A percentile compares a stretch with the other conserved stretches of the same genome.
Evolutionary conservation across 2,888 invertebrate genomes (phyloP).

Genomic region (Lacanobia wlatinum): DNA sequence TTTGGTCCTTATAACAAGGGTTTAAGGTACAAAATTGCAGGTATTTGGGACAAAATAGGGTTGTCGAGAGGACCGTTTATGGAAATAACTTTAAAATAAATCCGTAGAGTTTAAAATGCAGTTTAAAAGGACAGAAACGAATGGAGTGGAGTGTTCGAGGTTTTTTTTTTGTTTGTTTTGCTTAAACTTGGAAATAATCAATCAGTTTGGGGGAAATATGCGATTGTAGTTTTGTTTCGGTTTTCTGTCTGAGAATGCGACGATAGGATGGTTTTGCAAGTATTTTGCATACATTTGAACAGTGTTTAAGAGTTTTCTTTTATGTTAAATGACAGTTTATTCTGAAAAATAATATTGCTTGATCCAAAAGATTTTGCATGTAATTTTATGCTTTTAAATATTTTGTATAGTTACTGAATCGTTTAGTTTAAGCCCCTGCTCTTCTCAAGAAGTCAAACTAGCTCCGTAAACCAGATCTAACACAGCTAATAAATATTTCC

Average conservation of each 20-base stretch:
- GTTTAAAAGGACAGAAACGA: slow-evolving; percentile 70
- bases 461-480: background rate
- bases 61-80: slow-evolving; percentile 75
- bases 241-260: background rate
- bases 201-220: slow-evolving; percentile 31
- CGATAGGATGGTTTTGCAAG: background rate
- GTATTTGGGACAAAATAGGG: slow-evolving; percentile 34
- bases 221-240: slow-evolving; percentile 15
- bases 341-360: background rate
- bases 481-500: slow-evolving; percentile 19
- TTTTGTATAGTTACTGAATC: background rate
- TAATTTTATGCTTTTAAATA: background rate
- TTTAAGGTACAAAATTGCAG: slow-evolving; percentile 68
- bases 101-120: slow-evolving; percentile 83
- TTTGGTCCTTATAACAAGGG: slow-evolving; percentile 39
- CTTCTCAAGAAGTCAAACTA: background rate
- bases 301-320: background rate
- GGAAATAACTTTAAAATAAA: slow-evolving; percentile 87
- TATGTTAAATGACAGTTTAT: too few species aligned
- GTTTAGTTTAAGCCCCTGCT: background rate
- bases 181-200: slow-evolving; percentile 28
- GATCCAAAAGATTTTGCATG: background rate
- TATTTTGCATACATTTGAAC: background rate
- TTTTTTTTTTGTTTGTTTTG: slow-evolving; percentile 31
- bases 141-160: slow-evolving; percentile 65